Percentiles rank a stretch among this genome's conserved stretches.
Evolutionary conservation across 2,113 vertebrate genomes (phyloP).

Genomic region (Egretta garzetta): DNA sequence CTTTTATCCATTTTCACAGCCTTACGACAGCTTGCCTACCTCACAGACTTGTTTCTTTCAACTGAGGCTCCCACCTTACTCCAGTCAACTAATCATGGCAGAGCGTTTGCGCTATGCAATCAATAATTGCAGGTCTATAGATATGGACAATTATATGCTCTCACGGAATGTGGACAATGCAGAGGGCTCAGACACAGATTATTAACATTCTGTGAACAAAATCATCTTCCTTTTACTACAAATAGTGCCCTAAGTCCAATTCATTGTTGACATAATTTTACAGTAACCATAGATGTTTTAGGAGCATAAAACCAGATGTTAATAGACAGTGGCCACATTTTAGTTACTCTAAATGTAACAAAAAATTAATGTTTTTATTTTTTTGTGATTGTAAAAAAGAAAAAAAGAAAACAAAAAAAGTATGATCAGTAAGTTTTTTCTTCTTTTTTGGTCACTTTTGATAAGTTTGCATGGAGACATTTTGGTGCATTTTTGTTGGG

Average conservation of each 20-base stretch:
- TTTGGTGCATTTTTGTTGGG: slow-evolving; percentile 84
- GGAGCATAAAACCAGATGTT: slow-evolving; percentile 71
- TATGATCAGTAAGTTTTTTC: slow-evolving; percentile 46
- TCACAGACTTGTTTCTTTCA: slow-evolving; percentile 92
- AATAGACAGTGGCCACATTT: slow-evolving; percentile 77
- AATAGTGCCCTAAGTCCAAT: slow-evolving; percentile 46
- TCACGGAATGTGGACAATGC: slow-evolving; percentile 87
- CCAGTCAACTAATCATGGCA: slow-evolving; percentile 85
- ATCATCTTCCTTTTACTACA: slow-evolving; percentile 36
- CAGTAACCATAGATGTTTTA: slow-evolving; percentile 79
- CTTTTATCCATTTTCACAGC: slow-evolving; percentile 72
- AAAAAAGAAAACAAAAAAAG: slow-evolving; percentile 70
- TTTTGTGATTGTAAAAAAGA: slow-evolving; percentile 85
- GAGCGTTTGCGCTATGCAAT: slow-evolving; percentile 89
- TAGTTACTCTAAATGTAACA: slow-evolving; percentile 83
- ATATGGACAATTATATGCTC: slow-evolving; percentile 92
- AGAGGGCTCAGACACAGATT: slow-evolving; percentile 88
- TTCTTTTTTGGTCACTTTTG: slow-evolving; percentile 81
- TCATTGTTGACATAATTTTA: slow-evolving; percentile 65
- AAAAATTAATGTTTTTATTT: slow-evolving; percentile 84
- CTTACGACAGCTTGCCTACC: slow-evolving; percentile 89
- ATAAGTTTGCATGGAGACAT: slow-evolving; percentile 89
- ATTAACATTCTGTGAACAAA: slow-evolving; percentile 72
- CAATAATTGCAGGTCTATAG: slow-evolving; percentile 89
- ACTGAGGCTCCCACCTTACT: slow-evolving; percentile 86